Evolutionary conservation across 2,888 invertebrate species (phyloP).

Genomic region (Pyrocoelia pectoralis): DNA sequence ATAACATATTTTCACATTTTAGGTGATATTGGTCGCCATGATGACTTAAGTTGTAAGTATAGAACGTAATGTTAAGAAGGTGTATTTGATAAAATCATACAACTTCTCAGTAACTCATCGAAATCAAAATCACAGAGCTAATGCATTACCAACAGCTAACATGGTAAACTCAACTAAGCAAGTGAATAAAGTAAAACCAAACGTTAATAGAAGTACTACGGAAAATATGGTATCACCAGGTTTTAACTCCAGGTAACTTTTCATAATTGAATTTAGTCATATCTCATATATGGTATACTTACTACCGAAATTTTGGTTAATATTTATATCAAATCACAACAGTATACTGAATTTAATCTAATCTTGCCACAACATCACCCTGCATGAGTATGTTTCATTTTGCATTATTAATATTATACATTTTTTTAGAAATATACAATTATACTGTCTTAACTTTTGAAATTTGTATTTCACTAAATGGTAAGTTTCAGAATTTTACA

Average conservation of each 20-base stretch:
- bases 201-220: conserved; percentile 78
- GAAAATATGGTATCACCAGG: conserved; percentile 76
- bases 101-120: conserved; percentile 74
- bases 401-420: background rate
- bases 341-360: background rate
- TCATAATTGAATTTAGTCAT: background rate
- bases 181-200: conserved; percentile 90
- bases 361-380: conserved; percentile 26
- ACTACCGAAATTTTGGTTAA: background rate
- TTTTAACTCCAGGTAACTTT: conserved; percentile 68
- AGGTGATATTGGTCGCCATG: conserved; percentile 80
- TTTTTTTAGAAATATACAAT: background rate
- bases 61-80: no score
- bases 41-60: conserved; percentile 79
- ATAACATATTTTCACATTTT: conserved; percentile 50
- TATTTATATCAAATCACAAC: no score
- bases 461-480: background rate
- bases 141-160: conserved; percentile 71
- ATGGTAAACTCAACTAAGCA: conserved; percentile 82
- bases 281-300: conserved; percentile 23
- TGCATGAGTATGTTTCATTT: conserved; percentile 6
- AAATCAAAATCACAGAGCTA: conserved; percentile 81
- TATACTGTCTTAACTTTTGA: no score
- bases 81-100: no score
- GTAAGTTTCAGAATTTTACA: background rate